A percentile compares a stretch with the other conserved stretches of the same genome.
phyloP scores from a whole-genome alignment of 1,140 invertebrate species.

The Yoshiicerus persimilis region DNA sequence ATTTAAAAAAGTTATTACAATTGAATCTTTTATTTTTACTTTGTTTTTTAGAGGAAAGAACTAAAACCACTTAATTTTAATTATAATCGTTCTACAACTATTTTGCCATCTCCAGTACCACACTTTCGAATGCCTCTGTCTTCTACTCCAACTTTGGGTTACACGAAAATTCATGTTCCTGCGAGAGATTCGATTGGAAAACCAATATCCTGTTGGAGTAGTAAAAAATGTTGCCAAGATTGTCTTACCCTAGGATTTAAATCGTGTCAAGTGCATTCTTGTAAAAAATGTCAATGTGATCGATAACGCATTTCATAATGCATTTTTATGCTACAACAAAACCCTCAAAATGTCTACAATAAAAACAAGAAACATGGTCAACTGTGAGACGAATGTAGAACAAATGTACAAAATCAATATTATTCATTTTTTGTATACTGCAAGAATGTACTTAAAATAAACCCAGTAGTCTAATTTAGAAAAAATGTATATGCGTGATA shows the following conservation, averaged over 20 bases:
- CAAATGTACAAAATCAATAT: too few species aligned
- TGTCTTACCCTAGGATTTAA: background rate
- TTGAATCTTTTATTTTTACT: background rate
- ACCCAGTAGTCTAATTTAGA: too few species aligned
- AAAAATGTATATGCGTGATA: too few species aligned
- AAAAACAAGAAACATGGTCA: too few species aligned
- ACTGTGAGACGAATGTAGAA: too few species aligned
- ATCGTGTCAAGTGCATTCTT: background rate
- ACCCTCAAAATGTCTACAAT: too few species aligned
- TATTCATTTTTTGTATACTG: too few species aligned
- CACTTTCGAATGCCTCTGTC: background rate
- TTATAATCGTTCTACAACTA: background rate
- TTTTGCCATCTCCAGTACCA: background rate
- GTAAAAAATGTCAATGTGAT: conserved; percentile 25
- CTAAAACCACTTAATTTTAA: background rate
- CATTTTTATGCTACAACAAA: too few species aligned
- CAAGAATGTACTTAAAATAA: too few species aligned
- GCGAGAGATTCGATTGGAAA: background rate
- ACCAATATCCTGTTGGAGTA: background rate
- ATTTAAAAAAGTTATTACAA: background rate
- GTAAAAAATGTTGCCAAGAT: background rate
- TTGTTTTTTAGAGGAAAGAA: background rate
- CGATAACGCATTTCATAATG: background rate
- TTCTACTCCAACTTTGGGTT: background rate
- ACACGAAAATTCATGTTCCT: conserved; percentile 21